Conservation (phyloP, 2,113 vertebrate species). For the Pithys albifrons region DNA sequence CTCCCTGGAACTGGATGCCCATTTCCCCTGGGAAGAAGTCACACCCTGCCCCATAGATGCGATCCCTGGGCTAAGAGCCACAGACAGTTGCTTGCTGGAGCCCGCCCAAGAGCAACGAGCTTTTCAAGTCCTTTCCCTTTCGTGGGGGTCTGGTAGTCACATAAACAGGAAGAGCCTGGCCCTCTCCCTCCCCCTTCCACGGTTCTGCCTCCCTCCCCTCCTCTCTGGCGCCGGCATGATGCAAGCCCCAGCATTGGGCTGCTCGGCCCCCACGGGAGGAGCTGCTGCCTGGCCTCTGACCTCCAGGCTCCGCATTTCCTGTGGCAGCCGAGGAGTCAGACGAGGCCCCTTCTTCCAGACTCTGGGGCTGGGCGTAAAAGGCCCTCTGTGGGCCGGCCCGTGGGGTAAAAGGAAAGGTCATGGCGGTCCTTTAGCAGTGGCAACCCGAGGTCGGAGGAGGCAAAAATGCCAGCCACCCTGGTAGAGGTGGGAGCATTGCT, state of each 20-base stretch:
- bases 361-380: neutral
- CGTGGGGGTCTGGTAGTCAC: constrained; percentile 55
- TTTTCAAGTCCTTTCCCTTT: constrained; percentile 45
- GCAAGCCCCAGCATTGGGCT: neutral
- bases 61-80: neutral
- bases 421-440: neutral
- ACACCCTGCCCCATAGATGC: neutral
- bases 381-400: neutral
- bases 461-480: neutral
- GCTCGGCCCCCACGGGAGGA: constrained; percentile 36
- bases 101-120: neutral
- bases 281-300: constrained; percentile 64
- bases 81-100: neutral
- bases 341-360: constrained; percentile 53
- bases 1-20: neutral
- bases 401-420: neutral
- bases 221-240: neutral
- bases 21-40: neutral
- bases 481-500: neutral
- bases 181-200: neutral
- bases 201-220: constrained; percentile 6
- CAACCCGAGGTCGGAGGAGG: neutral
- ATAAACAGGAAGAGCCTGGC: constrained; percentile 72
- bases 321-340: constrained; percentile 32
- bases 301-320: constrained; percentile 66